Evolutionary conservation across 92 coral and sea anemone genomes (phyloP).

Genomic region (Pocillopora meandrina): DNA sequence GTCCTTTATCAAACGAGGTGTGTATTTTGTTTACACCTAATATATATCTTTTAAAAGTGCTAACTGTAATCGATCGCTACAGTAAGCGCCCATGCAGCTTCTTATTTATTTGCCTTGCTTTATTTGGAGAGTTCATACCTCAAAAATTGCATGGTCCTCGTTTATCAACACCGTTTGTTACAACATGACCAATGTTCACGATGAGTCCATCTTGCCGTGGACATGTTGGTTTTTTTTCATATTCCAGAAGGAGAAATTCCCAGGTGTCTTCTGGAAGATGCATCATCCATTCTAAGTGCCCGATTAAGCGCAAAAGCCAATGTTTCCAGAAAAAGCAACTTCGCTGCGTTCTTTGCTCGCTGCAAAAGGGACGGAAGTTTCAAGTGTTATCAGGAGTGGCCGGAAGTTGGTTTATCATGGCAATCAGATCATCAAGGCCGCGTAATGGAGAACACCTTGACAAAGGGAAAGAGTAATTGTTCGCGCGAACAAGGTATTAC

Average conservation of each 20-base stretch:
- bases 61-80: too few species aligned
- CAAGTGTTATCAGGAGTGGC: conserved; percentile 43
- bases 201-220: too few species aligned
- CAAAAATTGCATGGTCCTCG: too few species aligned
- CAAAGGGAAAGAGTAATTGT: conserved; percentile 36
- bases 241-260: not conserved
- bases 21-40: too few species aligned
- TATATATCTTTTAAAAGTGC: too few species aligned
- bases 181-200: too few species aligned
- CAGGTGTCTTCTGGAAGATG: conserved; percentile 22
- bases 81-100: too few species aligned
- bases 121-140: too few species aligned
- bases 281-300: not conserved
- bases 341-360: conserved; percentile 22
- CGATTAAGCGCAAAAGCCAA: too few species aligned
- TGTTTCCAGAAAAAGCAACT: not conserved
- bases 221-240: not conserved
- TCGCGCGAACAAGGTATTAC: conserved; percentile 20
- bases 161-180: too few species aligned
- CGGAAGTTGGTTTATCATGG: conserved; percentile 46
- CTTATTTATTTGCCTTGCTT: too few species aligned
- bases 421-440: conserved; percentile 30
- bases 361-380: conserved; percentile 27
- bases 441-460: conserved; percentile 21
- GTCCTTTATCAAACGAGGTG: too few species aligned